Base-by-base conservation (phyloP, 2,888 invertebrate species). In the Heterodera filipjevi region DNA sequence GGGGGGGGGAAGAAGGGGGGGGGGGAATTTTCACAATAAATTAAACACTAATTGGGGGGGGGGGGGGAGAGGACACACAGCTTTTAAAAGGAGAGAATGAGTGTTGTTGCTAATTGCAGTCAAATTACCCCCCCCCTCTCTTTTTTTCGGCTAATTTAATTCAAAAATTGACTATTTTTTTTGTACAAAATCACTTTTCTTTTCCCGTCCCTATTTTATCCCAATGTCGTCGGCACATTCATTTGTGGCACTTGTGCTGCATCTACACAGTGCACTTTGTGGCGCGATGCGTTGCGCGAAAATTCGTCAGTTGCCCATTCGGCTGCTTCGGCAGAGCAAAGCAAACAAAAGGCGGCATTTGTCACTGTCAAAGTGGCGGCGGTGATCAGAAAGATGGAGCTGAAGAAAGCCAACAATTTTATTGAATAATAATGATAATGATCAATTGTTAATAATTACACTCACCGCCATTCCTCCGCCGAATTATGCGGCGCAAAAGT, bases 271-370 rank as follows among this genome's bases (percentile, higher is more conserved):
- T 83, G 76, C 30, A 83, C 70, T 32, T 77, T 79, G 74, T 83
- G 83, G n/a, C 77, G 71, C 32, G 84, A 84, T 12, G 80, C 80
- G 71, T 77, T 81, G 30, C 84, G 76, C 33, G 84, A 84, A 66
- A 85, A 84, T 66, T 85, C 84, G 70, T 85, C 85, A 32, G 81
- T 83, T 22, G 85, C 85, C 85, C 85, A 85, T 22, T 72, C 73
- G 5, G 85, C 85, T 22, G 85, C 82, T 53, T 81, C 81, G 5
- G 85, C 85, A 3, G 82, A 81, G 39, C 79, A 76, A 81, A 84
- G 79, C 10, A 85, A 66, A 27, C 79, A 66, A 71, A 85, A 85
- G 5, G 83, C 30, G 30, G 82, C 70, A 73, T 85, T 85, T n/a
- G 85, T 82, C 64, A 85, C 27, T 33, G 78, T 66, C 46, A 85